phyloP scores from a whole-genome alignment of 2,113 vertebrate genomes.

The Calidris pygmaea region DNA sequence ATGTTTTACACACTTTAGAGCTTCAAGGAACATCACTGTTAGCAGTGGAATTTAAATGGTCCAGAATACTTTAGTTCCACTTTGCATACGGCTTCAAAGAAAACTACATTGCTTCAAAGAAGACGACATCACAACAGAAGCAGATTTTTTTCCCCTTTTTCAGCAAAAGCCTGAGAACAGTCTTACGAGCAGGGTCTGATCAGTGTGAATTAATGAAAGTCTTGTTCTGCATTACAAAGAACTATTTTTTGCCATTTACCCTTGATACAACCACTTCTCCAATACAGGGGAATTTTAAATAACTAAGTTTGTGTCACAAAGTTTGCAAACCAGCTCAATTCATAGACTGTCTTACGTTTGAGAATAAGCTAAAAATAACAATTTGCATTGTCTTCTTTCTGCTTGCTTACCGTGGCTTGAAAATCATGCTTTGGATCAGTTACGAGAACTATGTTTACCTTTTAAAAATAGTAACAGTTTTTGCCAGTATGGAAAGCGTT shows the following conservation, averaged over 20 bases:
- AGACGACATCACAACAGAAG: not conserved
- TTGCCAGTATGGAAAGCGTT: not conserved
- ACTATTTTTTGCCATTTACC: not conserved
- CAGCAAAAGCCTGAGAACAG: not conserved
- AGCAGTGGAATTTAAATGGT: not conserved
- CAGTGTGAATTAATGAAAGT: not conserved
- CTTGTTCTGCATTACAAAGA: not conserved
- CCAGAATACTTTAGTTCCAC: not conserved
- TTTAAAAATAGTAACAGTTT: slow-evolving; percentile 33
- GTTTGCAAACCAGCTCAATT: not conserved
- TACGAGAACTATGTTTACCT: not conserved
- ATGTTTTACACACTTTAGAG: not conserved
- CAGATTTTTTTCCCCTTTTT: not conserved
- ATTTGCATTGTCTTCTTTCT: not conserved
- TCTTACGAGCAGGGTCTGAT: not conserved
- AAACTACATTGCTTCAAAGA: not conserved
- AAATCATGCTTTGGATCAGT: not conserved
- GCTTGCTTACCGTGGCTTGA: not conserved
- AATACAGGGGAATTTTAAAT: not conserved
- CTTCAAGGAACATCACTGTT: not conserved
- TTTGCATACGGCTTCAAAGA: not conserved
- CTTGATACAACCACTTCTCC: not conserved
- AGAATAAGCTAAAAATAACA: not conserved
- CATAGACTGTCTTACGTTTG: not conserved
- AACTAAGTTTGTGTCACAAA: not conserved